phyloP scores from a whole-genome alignment of 2,888 invertebrate genomes.

The Meiosimyza platycephala region DNA sequence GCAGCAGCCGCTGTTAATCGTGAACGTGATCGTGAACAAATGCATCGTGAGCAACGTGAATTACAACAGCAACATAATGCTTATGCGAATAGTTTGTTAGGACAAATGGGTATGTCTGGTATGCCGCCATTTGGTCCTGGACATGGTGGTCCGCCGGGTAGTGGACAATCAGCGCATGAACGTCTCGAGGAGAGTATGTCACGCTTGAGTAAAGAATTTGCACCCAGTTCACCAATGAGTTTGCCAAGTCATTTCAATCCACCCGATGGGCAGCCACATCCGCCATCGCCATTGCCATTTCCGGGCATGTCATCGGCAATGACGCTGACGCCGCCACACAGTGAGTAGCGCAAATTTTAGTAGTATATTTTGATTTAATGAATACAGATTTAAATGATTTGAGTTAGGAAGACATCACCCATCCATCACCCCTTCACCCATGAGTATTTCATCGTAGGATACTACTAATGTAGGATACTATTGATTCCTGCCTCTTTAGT shows the following conservation, averaged over 20 bases:
- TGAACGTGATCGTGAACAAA: constrained; percentile 57
- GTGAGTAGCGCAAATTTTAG: constrained; percentile 69
- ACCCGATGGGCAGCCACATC: constrained; percentile 69
- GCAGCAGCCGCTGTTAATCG: constrained; percentile 64
- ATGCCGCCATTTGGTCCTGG: constrained; percentile 45
- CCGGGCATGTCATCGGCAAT: constrained; percentile 81
- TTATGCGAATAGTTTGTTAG: constrained; percentile 62
- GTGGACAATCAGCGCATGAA: constrained; percentile 62
- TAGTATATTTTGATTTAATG: constrained; percentile 30
- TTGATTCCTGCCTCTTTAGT: no score
- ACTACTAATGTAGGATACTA: no score
- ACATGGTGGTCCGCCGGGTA: constrained; percentile 31
- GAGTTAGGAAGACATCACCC: no score
- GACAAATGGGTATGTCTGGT: constrained; percentile 62
- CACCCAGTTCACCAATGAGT: constrained; percentile 67
- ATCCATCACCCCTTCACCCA: no score
- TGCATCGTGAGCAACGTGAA: constrained; percentile 48
- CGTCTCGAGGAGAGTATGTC: constrained; percentile 66
- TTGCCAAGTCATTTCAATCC: constrained; percentile 65
- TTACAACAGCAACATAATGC: constrained; percentile 61
- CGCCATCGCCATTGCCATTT: constrained; percentile 75
- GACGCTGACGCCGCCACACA: constrained; percentile 85
- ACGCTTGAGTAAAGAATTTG: constrained; percentile 65
- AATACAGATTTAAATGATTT: not conserved
- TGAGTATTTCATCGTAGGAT: no score